Evolutionary conservation across 2,797 vertebrate genomes (phyloP).

Genomic region (Cynopterus sphinx): DNA sequence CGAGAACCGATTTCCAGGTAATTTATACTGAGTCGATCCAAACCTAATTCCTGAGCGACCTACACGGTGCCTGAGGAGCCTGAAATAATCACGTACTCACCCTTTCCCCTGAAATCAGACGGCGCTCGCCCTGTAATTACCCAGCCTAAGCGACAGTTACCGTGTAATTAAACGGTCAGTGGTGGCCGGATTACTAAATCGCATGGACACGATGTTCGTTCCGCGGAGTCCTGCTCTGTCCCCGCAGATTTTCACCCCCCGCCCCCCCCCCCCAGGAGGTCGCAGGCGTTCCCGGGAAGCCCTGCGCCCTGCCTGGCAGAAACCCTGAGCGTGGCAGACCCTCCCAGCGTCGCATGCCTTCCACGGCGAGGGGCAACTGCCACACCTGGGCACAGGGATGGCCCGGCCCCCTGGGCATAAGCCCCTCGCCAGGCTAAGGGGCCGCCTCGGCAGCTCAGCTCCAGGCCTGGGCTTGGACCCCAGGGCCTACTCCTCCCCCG

Average conservation of each 20-base stretch:
- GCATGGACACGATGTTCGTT: constrained; percentile 72
- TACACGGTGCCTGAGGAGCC: constrained; percentile 79
- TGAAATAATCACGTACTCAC: constrained; percentile 80
- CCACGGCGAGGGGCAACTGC: not conserved
- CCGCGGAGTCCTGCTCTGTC: constrained; percentile 47
- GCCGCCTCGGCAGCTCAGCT: not conserved
- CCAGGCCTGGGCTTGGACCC: constrained; percentile 12
- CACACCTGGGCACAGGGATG: not conserved
- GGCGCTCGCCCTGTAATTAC: constrained; percentile 80
- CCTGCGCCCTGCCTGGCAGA: constrained; percentile 9
- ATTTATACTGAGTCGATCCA: constrained; percentile 85
- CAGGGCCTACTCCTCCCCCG: not conserved
- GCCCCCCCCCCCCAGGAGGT: constrained; percentile 68
- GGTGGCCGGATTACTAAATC: constrained; percentile 77
- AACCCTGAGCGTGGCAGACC: constrained; percentile 24
- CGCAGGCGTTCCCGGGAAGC: constrained; percentile 38
- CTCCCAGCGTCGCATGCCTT: not conserved
- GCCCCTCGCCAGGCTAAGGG: not conserved
- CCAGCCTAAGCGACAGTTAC: constrained; percentile 81
- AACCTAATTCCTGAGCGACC: constrained; percentile 86
- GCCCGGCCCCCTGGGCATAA: not conserved
- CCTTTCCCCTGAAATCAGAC: constrained; percentile 85
- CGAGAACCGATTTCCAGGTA: constrained; percentile 83
- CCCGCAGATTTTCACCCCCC: constrained; percentile 64
- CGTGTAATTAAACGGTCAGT: constrained; percentile 78